Base-by-base conservation (phyloP, 2,888 invertebrate genomes). In the Leptinotarsa tumamoca region DNA sequence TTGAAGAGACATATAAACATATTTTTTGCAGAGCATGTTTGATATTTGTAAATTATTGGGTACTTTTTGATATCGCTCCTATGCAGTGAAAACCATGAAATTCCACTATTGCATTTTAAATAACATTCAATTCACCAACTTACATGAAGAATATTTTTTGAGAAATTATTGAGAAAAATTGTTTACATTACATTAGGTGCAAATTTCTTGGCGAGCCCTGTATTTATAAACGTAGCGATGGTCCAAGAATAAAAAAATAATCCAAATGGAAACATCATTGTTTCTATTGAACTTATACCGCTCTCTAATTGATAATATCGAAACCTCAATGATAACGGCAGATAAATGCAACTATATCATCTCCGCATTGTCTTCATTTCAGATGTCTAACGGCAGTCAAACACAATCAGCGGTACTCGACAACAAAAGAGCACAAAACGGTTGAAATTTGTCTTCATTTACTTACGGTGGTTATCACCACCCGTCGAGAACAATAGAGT, bases 401-500 rank as follows among this genome's bases (percentile, higher is more conserved):
- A 83, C 82, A 85, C 83, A 87, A 87, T 87, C 86, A 86, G 85
- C 85, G 85, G 80, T 81, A 82, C 81, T 79, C 78, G 51, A 75
- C 77, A 79, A 79, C 78, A 82, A 81, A 81, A 80, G 74, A 74
- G 78, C 80, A 82, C 81, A 71, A 72, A 80, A 78, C 78, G 75
- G 77, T 80, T 82, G 80, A 86, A 88, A 88, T 88, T 89, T 88
- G 88, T 88, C 88, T 88, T 89, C 88, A 89, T 88, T 88, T 88
- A 84, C 85, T 83, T 84, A 83, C 85, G 80, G 85, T 85, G 86
- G 86, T 86, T 86, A 84, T 84, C 81, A 86, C 87, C 88, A 83
- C 88, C 88, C 85, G 86, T 82, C 76, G 88, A 72, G 87, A 87
- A 88, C 88, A 88, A 88, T 87, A 83, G 85, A 82, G 74, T 70